Conservation (phyloP, 2,113 vertebrate species). For the Galeopterus variegatus region DNA sequence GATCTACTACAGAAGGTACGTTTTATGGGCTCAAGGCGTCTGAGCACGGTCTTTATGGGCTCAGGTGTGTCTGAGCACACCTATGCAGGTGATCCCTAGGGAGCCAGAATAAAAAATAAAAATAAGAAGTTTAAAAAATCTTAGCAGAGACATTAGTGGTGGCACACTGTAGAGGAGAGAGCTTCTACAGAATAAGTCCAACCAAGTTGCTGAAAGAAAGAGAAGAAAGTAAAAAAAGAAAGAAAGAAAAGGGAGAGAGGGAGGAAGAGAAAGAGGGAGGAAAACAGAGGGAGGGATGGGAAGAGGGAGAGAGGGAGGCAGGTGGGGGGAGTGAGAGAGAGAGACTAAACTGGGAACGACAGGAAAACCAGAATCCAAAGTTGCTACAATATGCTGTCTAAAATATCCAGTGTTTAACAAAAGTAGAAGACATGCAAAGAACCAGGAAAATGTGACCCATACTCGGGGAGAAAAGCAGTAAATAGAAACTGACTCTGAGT, state of each 20-base stretch:
- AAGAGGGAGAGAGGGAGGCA: background rate
- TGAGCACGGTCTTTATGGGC: background rate
- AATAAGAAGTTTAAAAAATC: constrained; percentile 12
- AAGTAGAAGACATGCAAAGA: background rate
- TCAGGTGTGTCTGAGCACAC: background rate
- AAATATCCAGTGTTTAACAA: background rate
- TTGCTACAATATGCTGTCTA: background rate
- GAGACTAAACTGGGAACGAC: background rate
- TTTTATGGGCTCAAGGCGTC: background rate
- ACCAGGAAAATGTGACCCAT: background rate
- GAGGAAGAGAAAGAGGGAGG: too few relatives aligned
- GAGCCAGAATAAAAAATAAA: background rate
- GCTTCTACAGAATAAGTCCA: background rate
- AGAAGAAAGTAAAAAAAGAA: background rate
- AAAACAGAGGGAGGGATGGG: background rate
- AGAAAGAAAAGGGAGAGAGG: background rate
- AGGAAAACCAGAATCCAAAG: background rate
- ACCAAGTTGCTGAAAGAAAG: background rate
- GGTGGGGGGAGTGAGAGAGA: background rate
- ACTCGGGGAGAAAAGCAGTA: background rate
- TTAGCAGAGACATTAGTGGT: background rate
- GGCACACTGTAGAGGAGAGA: background rate
- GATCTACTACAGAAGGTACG: background rate
- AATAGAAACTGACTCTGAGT: constrained; percentile 11
- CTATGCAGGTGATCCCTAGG: background rate